Evolutionary conservation across 2,113 vertebrate species (phyloP).

Genomic region (Smithornis capensis): DNA sequence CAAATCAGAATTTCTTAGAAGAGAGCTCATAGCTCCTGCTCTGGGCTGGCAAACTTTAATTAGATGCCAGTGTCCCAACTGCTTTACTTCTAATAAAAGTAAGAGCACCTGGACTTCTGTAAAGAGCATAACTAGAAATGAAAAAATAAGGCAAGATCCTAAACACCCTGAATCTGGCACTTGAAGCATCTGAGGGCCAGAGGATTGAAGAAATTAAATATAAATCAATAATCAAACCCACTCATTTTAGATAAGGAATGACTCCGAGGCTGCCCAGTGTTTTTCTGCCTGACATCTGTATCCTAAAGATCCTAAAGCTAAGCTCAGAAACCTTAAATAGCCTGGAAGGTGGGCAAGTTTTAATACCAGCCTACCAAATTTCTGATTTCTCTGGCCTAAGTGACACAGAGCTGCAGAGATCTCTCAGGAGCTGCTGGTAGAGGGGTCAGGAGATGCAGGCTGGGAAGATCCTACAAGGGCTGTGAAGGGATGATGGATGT

Average conservation of each 20-base stretch:
- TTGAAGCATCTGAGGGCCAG: background rate
- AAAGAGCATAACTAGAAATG: background rate
- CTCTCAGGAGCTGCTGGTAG: background rate
- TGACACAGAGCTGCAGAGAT: background rate
- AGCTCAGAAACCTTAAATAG: background rate
- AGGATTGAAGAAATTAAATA: background rate
- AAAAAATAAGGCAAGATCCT: background rate
- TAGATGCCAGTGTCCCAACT: background rate
- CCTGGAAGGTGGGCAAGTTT: fast-evolving
- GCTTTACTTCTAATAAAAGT: background rate
- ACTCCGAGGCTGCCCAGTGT: background rate
- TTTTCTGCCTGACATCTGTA: background rate
- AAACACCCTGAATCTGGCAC: background rate
- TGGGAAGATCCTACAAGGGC: background rate
- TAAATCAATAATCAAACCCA: background rate
- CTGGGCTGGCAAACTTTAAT: background rate
- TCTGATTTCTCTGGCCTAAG: background rate
- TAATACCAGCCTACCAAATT: too few species aligned
- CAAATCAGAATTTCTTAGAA: background rate
- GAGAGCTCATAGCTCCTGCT: background rate
- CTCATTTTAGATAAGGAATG: background rate
- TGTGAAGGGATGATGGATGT: background rate
- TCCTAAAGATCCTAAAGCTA: background rate
- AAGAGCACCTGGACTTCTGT: background rate
- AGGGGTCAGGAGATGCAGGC: background rate